These are phyloP conservation scores for Abrostola tripartita DNA, from an alignment of 2,888 invertebrate genomes.

Conservation along the genomic window DNA sequence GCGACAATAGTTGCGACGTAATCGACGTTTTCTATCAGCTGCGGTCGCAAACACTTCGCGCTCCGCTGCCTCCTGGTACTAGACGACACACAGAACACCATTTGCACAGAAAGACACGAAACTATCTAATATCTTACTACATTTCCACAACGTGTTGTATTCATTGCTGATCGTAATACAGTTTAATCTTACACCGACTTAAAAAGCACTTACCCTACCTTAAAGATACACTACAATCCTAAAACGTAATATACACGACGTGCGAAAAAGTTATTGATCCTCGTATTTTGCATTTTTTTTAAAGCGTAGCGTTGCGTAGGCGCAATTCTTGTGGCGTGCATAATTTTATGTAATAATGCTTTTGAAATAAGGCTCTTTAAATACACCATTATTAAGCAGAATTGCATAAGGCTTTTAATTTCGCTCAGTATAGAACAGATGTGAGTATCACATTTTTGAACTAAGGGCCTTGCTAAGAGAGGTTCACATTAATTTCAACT, in stretches of 20 bases:
- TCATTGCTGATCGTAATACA: conserved; percentile 14
- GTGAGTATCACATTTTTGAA: too few species aligned
- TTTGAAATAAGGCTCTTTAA: conserved; percentile 20
- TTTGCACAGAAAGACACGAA: conserved; percentile 58
- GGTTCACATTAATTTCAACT: too few species aligned
- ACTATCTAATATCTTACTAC: conserved; percentile 35
- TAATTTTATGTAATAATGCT: conserved; percentile 32
- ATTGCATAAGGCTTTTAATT: not conserved
- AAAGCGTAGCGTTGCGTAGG: conserved; percentile 35
- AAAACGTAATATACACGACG: not conserved
- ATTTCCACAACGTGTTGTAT: conserved; percentile 26
- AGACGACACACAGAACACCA: conserved; percentile 61
- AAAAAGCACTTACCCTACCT: conserved; percentile 11
- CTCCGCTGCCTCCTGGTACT: conserved; percentile 71
- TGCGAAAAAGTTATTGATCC: conserved; percentile 15
- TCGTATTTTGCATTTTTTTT: conserved; percentile 37
- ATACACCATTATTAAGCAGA: conserved; percentile 19
- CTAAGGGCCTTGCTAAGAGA: too few species aligned
- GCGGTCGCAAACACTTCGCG: conserved; percentile 84
- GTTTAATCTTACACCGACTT: not conserved
- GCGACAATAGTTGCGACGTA: conserved; percentile 84
- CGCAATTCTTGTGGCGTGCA: conserved; percentile 45
- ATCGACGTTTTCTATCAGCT: conserved; percentile 86
- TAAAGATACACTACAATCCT: conserved; percentile 27
- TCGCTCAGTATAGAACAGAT: too few species aligned